A percentile compares a stretch with the other conserved stretches of the same genome.
These are phyloP conservation scores for Sialis lutaria DNA, from an alignment of 2,888 invertebrate genomes.

Conservation along the genomic window DNA sequence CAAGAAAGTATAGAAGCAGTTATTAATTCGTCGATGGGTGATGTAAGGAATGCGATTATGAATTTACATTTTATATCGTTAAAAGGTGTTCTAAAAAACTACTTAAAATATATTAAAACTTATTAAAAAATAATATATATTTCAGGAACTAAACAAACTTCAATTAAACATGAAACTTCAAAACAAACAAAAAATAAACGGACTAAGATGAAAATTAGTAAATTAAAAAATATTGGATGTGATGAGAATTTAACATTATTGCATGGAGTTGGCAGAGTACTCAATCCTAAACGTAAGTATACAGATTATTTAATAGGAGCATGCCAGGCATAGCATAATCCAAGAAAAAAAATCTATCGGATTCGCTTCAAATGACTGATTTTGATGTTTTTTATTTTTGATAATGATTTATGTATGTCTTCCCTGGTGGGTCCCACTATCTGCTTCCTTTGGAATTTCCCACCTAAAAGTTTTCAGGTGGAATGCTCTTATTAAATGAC, in stretches of 20 bases:
- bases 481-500: conserved; percentile 2
- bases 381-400: too few relatives aligned
- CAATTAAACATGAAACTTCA: too few relatives aligned
- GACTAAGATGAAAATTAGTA: conserved; percentile 20
- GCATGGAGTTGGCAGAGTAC: conserved; percentile 57
- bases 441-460: too few relatives aligned
- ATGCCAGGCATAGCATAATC: too few relatives aligned
- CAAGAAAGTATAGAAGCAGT: conserved; percentile 47
- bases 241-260: conserved; percentile 55
- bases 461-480: too few relatives aligned
- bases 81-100: conserved; percentile 35
- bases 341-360: too few relatives aligned
- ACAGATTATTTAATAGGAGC: too few relatives aligned
- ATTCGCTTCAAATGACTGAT: too few relatives aligned
- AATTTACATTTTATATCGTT: conserved; percentile 68
- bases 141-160: too few relatives aligned
- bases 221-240: conserved; percentile 36
- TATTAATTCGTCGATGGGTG: conserved; percentile 54
- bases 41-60: conserved; percentile 66
- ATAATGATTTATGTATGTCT: too few relatives aligned
- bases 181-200: conserved; percentile 22
- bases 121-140: neutral
- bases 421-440: too few relatives aligned
- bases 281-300: conserved; percentile 53
- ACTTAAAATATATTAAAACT: neutral